Base-by-base conservation (phyloP, 1,140 invertebrate genomes). In the Bombus vancouverensis region DNA sequence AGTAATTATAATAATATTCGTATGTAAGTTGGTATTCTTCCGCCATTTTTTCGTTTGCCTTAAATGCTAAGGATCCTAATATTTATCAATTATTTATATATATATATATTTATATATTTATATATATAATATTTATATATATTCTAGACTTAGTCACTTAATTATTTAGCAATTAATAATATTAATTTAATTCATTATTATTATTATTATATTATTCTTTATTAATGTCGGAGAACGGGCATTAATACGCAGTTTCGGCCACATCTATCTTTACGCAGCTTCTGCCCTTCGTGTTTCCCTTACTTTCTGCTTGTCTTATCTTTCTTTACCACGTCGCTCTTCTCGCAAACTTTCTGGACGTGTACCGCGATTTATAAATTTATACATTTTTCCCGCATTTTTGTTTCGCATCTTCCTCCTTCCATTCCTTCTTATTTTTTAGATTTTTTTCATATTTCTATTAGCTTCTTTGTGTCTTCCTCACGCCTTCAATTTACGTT, bases 221-320 rank as follows among this genome's bases (percentile, higher is more conserved):
- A 94, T 94, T 93, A 93, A 95, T 94, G 92, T 94, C 92, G 91
- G 93, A 94, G 94, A 94, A 94, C 89, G 93, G 94, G 94, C 93
- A 93, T 93, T 89, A 92, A 93, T 92, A 94, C 92, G 93, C 92
- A 92, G 93, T 91, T 95, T 92, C 92, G 88, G 79, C 83, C 88
- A 86, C 68, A 86, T 44, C 85, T 78, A 86, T 42, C 88, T 80
- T 75, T 53, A 70, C 81, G 84, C 80, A 87, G 87, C 84, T 74
- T 77, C 25, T 73, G 39, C 83, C 66, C 53, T 39, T 71, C 28
- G 37, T 37, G 73, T 86, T 80, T 81, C 25, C 39, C 32, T 86
- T 77, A 53, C 44, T 34, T 59, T 79, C 47, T 28, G 47, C 68
- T 32, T 62, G 22, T 72, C 47, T 32, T 59, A n/a, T 28, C 10